Percentiles rank a stretch among this genome's conserved stretches.
Conservation (phyloP, 2,113 vertebrate species). For the Chamaea fasciata region DNA sequence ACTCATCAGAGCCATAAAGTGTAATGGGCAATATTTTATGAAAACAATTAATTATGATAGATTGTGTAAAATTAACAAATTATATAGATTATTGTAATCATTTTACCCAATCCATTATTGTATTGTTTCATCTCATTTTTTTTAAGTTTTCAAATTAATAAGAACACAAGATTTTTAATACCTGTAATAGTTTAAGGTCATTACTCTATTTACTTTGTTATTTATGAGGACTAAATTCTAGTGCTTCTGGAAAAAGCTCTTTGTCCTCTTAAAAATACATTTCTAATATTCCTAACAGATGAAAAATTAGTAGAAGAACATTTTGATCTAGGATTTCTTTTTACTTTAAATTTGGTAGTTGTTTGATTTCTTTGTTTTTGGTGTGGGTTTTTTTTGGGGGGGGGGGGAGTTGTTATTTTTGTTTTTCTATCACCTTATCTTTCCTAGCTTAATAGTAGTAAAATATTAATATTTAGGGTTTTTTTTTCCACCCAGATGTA, state of each 20-base stretch:
- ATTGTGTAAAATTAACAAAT: neutral
- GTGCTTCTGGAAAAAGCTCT: neutral
- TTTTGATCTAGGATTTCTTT: neutral
- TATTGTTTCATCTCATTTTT: neutral
- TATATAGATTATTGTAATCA: neutral
- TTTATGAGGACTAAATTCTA: neutral
- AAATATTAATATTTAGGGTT: neutral
- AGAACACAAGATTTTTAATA: neutral
- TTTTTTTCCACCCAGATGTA: accelerated
- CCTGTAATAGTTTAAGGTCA: neutral
- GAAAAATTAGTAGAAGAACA: neutral
- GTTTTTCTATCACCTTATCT: neutral
- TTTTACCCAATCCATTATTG: neutral
- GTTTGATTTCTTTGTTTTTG: neutral
- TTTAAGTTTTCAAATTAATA: neutral
- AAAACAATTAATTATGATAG: neutral
- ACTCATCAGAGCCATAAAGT: neutral
- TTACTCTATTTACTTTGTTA: neutral
- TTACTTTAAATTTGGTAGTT: neutral
- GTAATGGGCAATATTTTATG: neutral
- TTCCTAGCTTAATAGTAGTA: neutral
- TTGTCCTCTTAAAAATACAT: neutral
- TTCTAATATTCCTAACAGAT: neutral
- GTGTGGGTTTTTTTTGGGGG: neutral
- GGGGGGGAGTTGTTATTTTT: neutral